Percentiles rank a stretch among this genome's conserved stretches.
Conservation (phyloP, 2,888 invertebrate species). For the Neuroscelio doddi region DNA sequence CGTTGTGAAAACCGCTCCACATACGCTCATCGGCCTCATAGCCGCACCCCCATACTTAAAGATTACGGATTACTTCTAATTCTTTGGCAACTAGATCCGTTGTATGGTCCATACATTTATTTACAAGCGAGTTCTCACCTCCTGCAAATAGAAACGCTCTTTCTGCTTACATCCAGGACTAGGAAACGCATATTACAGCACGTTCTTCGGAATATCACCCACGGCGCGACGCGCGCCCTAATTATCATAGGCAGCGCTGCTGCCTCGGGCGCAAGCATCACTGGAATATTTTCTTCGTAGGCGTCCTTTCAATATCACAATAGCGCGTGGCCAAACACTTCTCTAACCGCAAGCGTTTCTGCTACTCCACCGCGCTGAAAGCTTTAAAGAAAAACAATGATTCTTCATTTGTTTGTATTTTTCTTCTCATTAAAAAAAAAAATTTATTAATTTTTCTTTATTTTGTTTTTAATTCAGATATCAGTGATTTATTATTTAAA, state of each 20-base stretch:
- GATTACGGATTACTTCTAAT: conserved; percentile 48
- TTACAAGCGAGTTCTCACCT: conserved; percentile 48
- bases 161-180: conserved; percentile 42
- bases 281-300: conserved; percentile 14
- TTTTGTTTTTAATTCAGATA: no score
- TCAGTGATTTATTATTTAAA: no score
- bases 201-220: conserved; percentile 11
- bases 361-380: conserved; percentile 12
- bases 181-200: conserved; percentile 45
- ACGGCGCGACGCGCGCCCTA: background rate
- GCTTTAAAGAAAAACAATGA: no score
- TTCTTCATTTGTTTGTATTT: no score
- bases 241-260: background rate
- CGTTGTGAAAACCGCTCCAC: conserved; percentile 19
- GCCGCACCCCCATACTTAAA: conserved; percentile 29
- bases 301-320: conserved; percentile 40
- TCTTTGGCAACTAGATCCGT: conserved; percentile 63
- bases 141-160: conserved; percentile 41
- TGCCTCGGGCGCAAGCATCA: background rate
- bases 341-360: conserved; percentile 20
- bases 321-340: conserved; percentile 11
- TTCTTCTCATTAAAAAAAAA: no score
- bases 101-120: conserved; percentile 58
- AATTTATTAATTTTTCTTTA: no score
- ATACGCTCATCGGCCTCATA: conserved; percentile 11